Evolutionary conservation across 2,797 vertebrate genomes (phyloP), one percentile per base, ranked within the genome.

Genomic region (Pangasius macronema): DNA sequence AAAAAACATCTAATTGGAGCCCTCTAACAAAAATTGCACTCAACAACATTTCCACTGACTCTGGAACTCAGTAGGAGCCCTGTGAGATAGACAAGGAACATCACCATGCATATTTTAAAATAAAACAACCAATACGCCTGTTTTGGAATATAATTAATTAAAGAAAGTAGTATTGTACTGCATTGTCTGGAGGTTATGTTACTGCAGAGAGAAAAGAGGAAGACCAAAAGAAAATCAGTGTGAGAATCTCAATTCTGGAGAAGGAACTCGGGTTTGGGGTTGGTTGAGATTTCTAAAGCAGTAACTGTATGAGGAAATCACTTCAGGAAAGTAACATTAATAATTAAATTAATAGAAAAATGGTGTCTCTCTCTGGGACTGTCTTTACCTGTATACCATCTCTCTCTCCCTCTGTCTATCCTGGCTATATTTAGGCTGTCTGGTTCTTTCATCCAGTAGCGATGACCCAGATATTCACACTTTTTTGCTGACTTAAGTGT

Each of bases 351-450:
- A 65, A 81, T 67, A 49, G 49, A 81, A 57, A 30, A 83, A 46
- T 49, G 3, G 20, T 24, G 8, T 85, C 46, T 33, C 46, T 33
- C 16, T 63, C 57, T 30, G 4, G 42, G 46, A 67, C 61, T 33
- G 46, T n/a, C 61, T 65, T 65, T 33, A 83, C 81, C 61, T 83
- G 61, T 68, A 51, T 51, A 67, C 83, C 61, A 27, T 70, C 11
- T 63, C 42, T 68, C 46, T 27, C 5, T 75, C 36, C 1, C 8
- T 65, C 46, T 36, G 1, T 51, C 63, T 53, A 36, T 82, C 33
- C 9, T 22, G 11, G 85, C 68, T 90, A 91, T 83, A 87, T 91
- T 88, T 91, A 90, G 85, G 30, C 51, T 27, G 79, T 87, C 82
- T 70, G 18, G 36, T 42, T 67, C 85, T 82, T 86, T 89, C 61